Conservation (phyloP, 2,113 vertebrate species). For the Addax nasomaculatus region DNA sequence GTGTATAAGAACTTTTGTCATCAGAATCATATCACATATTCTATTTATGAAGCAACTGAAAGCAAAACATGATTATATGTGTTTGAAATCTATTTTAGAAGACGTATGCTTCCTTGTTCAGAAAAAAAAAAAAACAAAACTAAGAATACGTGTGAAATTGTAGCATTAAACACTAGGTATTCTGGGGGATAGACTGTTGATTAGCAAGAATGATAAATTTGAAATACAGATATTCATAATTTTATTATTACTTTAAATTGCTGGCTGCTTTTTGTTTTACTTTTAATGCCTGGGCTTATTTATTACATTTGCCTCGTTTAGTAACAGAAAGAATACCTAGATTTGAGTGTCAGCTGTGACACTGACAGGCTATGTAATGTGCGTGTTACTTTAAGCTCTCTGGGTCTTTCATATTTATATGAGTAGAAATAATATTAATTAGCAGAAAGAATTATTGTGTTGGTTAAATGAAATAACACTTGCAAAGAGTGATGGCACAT, state of each 20-base stretch:
- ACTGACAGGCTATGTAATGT: neutral
- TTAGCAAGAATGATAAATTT: neutral
- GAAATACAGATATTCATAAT: neutral
- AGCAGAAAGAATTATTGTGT: neutral
- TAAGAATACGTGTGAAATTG: neutral
- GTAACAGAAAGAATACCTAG: neutral
- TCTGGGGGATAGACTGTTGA: neutral
- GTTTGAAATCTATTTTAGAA: slow-evolving; percentile 19
- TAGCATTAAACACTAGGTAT: neutral
- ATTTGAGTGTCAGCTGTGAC: neutral
- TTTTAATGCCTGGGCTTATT: neutral
- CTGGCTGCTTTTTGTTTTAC: neutral
- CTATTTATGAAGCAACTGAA: slow-evolving; percentile 1
- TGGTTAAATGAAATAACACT: neutral
- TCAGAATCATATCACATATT: neutral
- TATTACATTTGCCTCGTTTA: neutral
- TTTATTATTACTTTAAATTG: neutral
- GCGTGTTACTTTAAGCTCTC: neutral
- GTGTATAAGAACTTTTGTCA: neutral
- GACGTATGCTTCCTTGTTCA: neutral
- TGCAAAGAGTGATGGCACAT: neutral
- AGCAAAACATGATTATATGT: neutral
- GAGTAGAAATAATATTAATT: neutral
- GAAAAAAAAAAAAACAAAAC: neutral
- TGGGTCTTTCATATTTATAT: neutral